These are phyloP conservation scores for Thera britannica DNA, from an alignment of 2,888 invertebrate genomes.

Conservation along the genomic window DNA sequence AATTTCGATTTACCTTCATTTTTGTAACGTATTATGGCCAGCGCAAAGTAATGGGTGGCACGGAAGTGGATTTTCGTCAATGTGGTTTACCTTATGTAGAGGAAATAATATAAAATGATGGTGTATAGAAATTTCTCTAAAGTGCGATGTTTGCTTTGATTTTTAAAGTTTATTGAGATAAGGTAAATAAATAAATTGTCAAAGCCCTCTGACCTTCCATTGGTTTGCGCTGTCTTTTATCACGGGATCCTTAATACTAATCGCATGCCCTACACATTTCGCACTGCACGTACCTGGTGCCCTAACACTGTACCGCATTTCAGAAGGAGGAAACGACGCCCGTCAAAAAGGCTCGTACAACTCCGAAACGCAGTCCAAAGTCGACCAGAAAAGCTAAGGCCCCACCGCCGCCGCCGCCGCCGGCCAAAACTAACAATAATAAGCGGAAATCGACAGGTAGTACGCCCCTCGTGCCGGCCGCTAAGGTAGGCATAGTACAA, in stretches of 20 bases:
- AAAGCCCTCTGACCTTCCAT: too few relatives aligned
- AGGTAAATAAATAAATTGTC: too few relatives aligned
- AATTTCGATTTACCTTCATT: too few relatives aligned
- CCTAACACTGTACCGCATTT: constrained; percentile 7
- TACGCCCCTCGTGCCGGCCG: constrained; percentile 73
- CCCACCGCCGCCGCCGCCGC: constrained; percentile 37
- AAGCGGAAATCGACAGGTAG: constrained; percentile 75
- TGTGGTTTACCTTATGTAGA: too few relatives aligned
- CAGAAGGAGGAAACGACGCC: constrained; percentile 69
- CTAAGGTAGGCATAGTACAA: constrained; percentile 85
- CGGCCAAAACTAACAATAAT: constrained; percentile 56
- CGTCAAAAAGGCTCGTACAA: constrained; percentile 67
- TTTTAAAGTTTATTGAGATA: too few relatives aligned
- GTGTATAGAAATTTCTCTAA: too few relatives aligned
- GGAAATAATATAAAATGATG: too few relatives aligned
- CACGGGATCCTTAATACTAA: neutral
- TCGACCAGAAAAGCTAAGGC: constrained; percentile 61
- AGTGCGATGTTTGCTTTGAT: too few relatives aligned
- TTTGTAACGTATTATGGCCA: too few relatives aligned
- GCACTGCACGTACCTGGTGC: neutral
- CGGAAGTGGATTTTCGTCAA: too few relatives aligned
- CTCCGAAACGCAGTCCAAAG: constrained; percentile 75
- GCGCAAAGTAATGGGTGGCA: too few relatives aligned
- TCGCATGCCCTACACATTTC: neutral
- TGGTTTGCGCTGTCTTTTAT: neutral